A percentile compares a stretch with the other conserved stretches of the same genome.
phyloP scores from a whole-genome alignment of 2,113 vertebrate species.

The Numenius arquata region DNA sequence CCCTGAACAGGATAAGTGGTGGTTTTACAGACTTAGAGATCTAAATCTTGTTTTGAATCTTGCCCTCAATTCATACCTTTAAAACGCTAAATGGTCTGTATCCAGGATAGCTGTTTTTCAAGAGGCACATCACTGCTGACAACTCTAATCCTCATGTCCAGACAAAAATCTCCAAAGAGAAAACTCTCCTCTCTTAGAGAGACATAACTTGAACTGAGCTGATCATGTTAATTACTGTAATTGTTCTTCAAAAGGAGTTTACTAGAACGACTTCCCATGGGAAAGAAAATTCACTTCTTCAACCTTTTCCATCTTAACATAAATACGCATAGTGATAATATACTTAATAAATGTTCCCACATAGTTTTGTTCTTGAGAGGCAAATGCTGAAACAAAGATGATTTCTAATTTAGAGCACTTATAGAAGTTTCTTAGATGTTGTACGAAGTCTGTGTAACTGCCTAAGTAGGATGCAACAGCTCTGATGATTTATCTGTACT shows the following conservation, averaged over 20 bases:
- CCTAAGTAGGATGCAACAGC: neutral
- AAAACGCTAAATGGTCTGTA: neutral
- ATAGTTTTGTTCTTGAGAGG: neutral
- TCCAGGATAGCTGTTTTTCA: neutral
- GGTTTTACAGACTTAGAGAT: neutral
- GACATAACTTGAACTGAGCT: neutral
- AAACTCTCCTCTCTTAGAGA: neutral
- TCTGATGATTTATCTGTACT: neutral
- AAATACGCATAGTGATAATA: neutral
- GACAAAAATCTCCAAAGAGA: conserved; percentile 12
- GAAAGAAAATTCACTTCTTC: neutral
- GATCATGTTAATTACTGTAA: neutral
- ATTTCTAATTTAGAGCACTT: neutral
- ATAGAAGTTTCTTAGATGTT: neutral
- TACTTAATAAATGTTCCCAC: neutral
- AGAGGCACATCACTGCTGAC: neutral
- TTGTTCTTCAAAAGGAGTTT: conserved; percentile 19
- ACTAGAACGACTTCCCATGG: neutral
- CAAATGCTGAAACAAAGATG: neutral
- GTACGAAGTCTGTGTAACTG: rapidly evolving
- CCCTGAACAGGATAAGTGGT: neutral
- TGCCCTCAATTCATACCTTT: neutral
- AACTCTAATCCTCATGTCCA: conserved; percentile 16
- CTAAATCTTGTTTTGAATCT: conserved; percentile 35
- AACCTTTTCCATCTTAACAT: neutral